Evolutionary conservation across 2,113 vertebrate species (phyloP).

Genomic region (Dendropsophus ebraccatus): DNA sequence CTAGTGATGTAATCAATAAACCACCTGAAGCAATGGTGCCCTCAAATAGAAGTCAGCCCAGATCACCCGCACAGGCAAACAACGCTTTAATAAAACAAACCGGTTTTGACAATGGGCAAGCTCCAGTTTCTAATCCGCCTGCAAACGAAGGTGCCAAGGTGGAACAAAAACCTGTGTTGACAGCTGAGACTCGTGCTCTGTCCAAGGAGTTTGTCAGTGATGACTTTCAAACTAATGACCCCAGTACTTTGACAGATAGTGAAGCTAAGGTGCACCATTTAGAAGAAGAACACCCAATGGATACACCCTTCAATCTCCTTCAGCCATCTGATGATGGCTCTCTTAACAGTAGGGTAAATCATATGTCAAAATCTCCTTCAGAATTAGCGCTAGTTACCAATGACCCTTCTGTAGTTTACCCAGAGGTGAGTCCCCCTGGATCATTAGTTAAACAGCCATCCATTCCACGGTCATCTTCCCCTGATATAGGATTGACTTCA

Average conservation of each 20-base stretch:
- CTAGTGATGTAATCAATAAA: constrained; percentile 68
- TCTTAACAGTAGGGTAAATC: background rate
- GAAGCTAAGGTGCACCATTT: background rate
- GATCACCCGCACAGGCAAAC: constrained; percentile 50
- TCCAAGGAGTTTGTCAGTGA: background rate
- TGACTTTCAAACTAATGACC: background rate
- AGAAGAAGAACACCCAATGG: background rate
- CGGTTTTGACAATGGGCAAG: background rate
- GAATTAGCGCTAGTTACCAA: background rate
- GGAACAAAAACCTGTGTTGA: background rate
- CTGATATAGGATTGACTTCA: constrained; percentile 77
- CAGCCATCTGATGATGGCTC: background rate
- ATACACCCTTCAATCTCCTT: background rate
- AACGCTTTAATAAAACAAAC: background rate
- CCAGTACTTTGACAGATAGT: background rate
- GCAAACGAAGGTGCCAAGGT: background rate
- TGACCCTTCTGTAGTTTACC: background rate
- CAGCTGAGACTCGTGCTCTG: background rate
- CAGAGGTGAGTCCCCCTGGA: background rate
- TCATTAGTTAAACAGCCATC: background rate
- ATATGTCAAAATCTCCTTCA: background rate
- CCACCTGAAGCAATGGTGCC: constrained; percentile 60
- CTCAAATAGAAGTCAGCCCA: constrained; percentile 42
- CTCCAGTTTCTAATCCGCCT: background rate
- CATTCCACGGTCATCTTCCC: constrained; percentile 26